Evolutionary conservation across 2,797 vertebrate genomes (phyloP).

Genomic region (Rhinichthys osculus): DNA sequence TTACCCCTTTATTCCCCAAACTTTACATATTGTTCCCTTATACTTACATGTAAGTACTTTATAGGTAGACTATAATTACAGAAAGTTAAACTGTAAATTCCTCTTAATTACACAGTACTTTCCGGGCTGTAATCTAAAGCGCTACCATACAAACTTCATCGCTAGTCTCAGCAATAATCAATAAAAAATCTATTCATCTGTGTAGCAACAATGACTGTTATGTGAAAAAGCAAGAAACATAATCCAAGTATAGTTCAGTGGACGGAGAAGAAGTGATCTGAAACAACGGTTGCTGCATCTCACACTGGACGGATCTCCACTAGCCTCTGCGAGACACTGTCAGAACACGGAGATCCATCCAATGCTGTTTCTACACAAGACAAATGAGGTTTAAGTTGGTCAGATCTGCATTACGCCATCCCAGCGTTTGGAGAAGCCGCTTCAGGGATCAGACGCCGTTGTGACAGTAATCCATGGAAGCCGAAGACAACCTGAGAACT

Average conservation of each 20-base stretch:
- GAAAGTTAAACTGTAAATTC: too few relatives aligned
- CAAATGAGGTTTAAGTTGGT: not conserved
- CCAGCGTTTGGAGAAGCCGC: not conserved
- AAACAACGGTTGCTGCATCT: not conserved
- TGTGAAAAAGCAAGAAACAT: too few relatives aligned
- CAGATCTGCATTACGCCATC: not conserved
- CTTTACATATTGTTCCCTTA: too few relatives aligned
- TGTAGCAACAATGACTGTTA: too few relatives aligned
- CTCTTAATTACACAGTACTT: too few relatives aligned
- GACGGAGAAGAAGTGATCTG: not conserved
- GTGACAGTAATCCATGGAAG: conserved; percentile 83
- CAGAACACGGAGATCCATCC: not conserved
- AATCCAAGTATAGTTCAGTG: not conserved
- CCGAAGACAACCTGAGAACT: conserved; percentile 77
- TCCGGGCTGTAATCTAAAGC: too few relatives aligned
- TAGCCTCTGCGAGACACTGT: not conserved
- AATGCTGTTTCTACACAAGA: not conserved
- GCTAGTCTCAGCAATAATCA: not conserved
- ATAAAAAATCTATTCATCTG: not conserved
- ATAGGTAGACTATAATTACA: too few relatives aligned
- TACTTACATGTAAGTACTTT: too few relatives aligned
- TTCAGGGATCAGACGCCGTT: conserved; percentile 66
- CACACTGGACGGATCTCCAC: not conserved
- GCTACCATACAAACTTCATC: not conserved
- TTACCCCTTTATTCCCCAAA: too few relatives aligned